Conservation (phyloP, 1,140 invertebrate genomes). For the Nilaparvata lugens region DNA sequence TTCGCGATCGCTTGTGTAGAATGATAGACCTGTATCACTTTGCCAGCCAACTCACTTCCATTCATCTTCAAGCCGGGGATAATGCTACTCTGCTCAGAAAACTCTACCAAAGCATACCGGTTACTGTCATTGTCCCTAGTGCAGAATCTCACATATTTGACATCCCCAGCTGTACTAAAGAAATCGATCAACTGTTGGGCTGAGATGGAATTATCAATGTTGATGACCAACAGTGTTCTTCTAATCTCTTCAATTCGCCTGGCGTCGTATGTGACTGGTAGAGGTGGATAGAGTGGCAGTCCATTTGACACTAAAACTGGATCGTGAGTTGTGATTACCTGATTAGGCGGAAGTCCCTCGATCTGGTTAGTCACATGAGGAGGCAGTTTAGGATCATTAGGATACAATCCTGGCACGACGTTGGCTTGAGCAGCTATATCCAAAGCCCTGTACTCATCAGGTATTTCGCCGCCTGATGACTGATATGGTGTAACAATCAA, state of each 20-base stretch:
- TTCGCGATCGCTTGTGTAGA: constrained; percentile 85
- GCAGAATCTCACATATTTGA: constrained; percentile 92
- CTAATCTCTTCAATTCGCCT: constrained; percentile 94
- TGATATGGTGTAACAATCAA: constrained; percentile 88
- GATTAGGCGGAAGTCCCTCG: constrained; percentile 70
- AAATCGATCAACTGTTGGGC: constrained; percentile 75
- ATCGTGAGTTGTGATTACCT: constrained; percentile 83
- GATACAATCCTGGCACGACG: constrained; percentile 66
- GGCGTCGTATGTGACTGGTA: constrained; percentile 83
- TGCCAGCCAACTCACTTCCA: constrained; percentile 60
- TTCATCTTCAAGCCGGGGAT: constrained; percentile 81
- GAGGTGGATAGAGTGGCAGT: constrained; percentile 82
- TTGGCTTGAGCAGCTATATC: constrained; percentile 82
- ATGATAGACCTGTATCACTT: constrained; percentile 60
- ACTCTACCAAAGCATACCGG: constrained; percentile 83
- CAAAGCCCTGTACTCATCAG: constrained; percentile 87
- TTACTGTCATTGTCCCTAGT: constrained; percentile 66
- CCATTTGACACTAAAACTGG: constrained; percentile 75
- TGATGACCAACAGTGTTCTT: constrained; percentile 73
- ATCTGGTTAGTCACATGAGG: constrained; percentile 82
- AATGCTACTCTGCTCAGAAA: constrained; percentile 83
- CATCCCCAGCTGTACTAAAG: constrained; percentile 79
- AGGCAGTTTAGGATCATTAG: constrained; percentile 77
- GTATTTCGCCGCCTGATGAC: constrained; percentile 71
- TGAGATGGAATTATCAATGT: constrained; percentile 57